A percentile compares a stretch with the other conserved stretches of the same genome.
Conservation (phyloP, 1,140 invertebrate species). For the Drosophila melanica region DNA sequence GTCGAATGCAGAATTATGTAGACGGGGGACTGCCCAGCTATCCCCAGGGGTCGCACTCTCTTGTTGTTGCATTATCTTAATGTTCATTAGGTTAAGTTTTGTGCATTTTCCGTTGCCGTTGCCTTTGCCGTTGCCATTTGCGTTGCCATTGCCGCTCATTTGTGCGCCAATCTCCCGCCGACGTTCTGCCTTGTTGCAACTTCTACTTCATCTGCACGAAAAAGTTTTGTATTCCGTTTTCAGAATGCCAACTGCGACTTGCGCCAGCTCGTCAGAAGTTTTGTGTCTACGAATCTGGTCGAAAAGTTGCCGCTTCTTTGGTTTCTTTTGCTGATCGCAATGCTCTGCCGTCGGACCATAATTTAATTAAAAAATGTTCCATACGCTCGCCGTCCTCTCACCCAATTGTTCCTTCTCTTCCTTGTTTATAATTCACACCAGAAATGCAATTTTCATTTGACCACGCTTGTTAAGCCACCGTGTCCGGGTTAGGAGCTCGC, state of each 20-base stretch:
- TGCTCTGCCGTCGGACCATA: constrained; percentile 13
- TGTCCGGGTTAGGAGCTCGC: background rate
- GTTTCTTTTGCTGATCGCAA: constrained; percentile 17
- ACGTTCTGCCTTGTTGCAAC: constrained; percentile 51
- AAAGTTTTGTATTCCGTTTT: constrained; percentile 71
- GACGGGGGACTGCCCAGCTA: constrained; percentile 15
- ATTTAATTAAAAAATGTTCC: constrained; percentile 58
- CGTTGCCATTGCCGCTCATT: constrained; percentile 60
- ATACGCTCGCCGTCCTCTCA: constrained; percentile 3
- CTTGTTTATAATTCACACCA: constrained; percentile 24
- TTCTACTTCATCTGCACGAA: constrained; percentile 59
- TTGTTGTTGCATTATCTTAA: constrained; percentile 81
- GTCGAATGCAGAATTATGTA: constrained; percentile 68
- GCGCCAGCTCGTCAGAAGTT: constrained; percentile 63
- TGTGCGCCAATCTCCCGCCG: constrained; percentile 75
- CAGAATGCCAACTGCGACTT: constrained; percentile 31
- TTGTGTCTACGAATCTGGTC: constrained; percentile 37
- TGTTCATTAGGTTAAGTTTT: constrained; percentile 82
- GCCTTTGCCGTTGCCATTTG: constrained; percentile 40
- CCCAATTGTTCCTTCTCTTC: constrained; percentile 17
- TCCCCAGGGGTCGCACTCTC: constrained; percentile 11
- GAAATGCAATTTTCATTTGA: constrained; percentile 41
- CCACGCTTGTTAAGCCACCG: constrained; percentile 18
- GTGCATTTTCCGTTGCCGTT: constrained; percentile 67
- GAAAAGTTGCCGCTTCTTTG: constrained; percentile 27